Base-by-base conservation (phyloP, 2,888 invertebrate species). In the Phytoseiulus persimilis region DNA sequence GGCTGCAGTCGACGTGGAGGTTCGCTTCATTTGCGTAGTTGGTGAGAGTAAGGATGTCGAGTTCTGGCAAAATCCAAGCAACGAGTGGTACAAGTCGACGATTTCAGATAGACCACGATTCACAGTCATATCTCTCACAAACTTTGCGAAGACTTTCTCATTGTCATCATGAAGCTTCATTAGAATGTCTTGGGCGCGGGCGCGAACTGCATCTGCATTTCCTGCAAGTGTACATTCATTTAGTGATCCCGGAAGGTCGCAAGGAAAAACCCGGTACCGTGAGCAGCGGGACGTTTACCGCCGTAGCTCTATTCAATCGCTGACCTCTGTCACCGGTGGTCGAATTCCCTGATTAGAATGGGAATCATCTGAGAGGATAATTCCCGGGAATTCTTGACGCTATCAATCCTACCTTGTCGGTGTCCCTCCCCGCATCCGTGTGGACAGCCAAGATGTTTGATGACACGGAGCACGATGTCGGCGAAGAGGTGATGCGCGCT, bases 61-160 rank as follows among this genome's bases (percentile, higher is more conserved):
- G 93, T 98, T 98, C 83, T 96, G 95, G 93, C 99, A 99, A 93
- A 97, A 99, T 9, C 98, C 98, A 90, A 98, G 95, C 91, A 98
- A 96, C 0, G 98, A 95, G 93, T 99, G 99, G 91, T 99, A 95
- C 92, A 98, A 96, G 92, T 99, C 98, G 90, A 99, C 93, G 14
- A 98, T 94, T 91, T 97, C 97, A 31, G 95, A 94, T 46, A 98
- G 94, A 0, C 96, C 95, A 45, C 96, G 95, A 0, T 94, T 94
- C 91, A 92, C 95, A 0, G 98, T 95, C 94, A 97, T 95, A 91
- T 95, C 95, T 90, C 95, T 93, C 83, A 96, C 93, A 92, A 94
- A 96, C 90, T 93, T 94, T 45, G 94, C 94, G 92, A 96, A 96
- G 91, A 95, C 94, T 90, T 94, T 93, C 31, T 94, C 93, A 92